phyloP scores from a whole-genome alignment of 2,113 vertebrate genomes.

The Tragelaphus buxtoni region DNA sequence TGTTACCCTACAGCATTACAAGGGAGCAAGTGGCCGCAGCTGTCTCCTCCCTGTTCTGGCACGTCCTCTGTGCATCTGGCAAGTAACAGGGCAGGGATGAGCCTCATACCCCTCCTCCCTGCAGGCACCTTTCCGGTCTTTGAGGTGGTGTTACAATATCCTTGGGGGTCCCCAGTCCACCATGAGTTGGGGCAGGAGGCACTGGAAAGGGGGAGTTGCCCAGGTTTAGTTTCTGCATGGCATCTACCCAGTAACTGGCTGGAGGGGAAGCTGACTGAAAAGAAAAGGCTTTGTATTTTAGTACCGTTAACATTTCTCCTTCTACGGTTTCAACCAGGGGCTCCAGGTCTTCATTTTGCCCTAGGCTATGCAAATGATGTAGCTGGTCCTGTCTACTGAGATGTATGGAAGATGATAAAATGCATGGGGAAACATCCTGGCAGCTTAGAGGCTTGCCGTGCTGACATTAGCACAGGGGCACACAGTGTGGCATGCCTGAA shows the following conservation, averaged over 20 bases:
- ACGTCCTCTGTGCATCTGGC: not conserved
- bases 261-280: not conserved
- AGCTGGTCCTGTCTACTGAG: not conserved
- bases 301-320: not conserved
- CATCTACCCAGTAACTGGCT: not conserved
- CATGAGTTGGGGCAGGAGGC: not conserved
- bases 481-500: not conserved
- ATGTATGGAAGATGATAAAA: not conserved
- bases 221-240: not conserved
- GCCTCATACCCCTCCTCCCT: not conserved
- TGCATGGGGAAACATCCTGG: rapidly evolving
- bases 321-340: not conserved
- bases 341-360: not conserved
- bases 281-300: not conserved
- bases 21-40: not conserved
- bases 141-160: not conserved
- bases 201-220: not conserved
- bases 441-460: not conserved
- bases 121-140: not conserved
- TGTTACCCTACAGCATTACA: not conserved
- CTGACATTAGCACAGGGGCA: not conserved
- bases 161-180: not conserved
- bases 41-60: not conserved
- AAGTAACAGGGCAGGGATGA: rapidly evolving
- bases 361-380: not conserved